phyloP scores from a whole-genome alignment of 2,888 invertebrate species.

The Cheilosia scutellata region DNA sequence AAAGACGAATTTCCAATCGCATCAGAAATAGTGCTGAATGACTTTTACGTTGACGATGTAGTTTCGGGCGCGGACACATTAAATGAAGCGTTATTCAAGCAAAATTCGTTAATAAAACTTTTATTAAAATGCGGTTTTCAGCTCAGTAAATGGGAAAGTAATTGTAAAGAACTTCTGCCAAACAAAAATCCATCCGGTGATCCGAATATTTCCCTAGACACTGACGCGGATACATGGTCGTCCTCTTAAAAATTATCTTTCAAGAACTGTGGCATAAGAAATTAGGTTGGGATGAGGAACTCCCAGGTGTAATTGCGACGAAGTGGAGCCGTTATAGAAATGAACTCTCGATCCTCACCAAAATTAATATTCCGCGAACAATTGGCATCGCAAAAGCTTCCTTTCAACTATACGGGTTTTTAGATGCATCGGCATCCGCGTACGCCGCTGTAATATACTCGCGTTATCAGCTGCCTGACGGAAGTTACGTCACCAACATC shows the following conservation, averaged over 20 bases:
- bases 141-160: constrained; percentile 28
- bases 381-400: neutral
- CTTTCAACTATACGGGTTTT: neutral
- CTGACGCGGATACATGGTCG: constrained; percentile 6
- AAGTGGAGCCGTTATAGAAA: constrained; percentile 56
- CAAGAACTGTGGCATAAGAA: constrained; percentile 29
- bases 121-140: neutral
- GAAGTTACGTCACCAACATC: no score
- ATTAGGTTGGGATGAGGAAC: constrained; percentile 7
- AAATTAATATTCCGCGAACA: neutral
- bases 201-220: neutral
- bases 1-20: constrained; percentile 9
- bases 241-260: constrained; percentile 31
- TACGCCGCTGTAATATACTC: no score
- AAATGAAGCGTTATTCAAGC: neutral
- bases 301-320: constrained; percentile 33
- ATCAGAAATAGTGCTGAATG: constrained; percentile 6
- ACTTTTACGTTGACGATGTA: constrained; percentile 27
- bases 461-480: no score
- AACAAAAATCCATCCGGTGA: constrained; percentile 3
- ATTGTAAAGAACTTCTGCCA: constrained; percentile 31
- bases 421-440: no score
- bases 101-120: neutral
- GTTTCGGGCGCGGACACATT: constrained; percentile 15
- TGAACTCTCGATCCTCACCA: constrained; percentile 9